These are phyloP conservation scores for Apis laboriosa DNA, from an alignment of 1,140 invertebrate genomes.

Conservation along the genomic window DNA sequence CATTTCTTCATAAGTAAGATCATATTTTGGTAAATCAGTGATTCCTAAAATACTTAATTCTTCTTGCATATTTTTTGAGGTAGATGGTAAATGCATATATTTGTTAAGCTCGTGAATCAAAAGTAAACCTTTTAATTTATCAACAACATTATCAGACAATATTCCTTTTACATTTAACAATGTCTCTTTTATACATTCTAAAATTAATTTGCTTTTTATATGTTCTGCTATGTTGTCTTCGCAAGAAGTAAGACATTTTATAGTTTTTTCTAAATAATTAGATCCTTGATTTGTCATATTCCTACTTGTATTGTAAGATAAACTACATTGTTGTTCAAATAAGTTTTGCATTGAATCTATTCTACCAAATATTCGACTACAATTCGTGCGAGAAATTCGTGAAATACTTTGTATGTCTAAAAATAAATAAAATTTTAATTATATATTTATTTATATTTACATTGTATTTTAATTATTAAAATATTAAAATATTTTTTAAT, in stretches of 20 bases:
- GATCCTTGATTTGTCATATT: constrained; percentile 21
- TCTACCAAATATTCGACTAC: constrained; percentile 44
- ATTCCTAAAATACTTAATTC: constrained; percentile 68
- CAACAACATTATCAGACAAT: constrained; percentile 37
- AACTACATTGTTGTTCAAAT: constrained; percentile 45
- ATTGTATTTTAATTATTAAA: background rate
- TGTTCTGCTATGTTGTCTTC: constrained; percentile 63
- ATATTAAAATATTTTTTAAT: background rate
- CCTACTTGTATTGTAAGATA: constrained; percentile 34
- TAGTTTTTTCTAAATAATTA: constrained; percentile 47
- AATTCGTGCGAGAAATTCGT: constrained; percentile 58
- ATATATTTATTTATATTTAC: background rate
- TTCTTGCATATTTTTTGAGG: constrained; percentile 52
- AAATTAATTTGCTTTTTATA: constrained; percentile 60
- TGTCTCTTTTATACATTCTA: constrained; percentile 59
- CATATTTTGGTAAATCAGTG: constrained; percentile 59
- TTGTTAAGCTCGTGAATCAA: constrained; percentile 63
- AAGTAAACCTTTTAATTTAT: constrained; percentile 64
- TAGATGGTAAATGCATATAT: constrained; percentile 61
- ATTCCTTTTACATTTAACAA: constrained; percentile 32
- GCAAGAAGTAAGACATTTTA: constrained; percentile 53
- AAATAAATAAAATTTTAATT: constrained; percentile 46
- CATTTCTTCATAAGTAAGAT: constrained; percentile 65
- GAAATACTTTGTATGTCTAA: constrained; percentile 68
- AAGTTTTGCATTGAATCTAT: constrained; percentile 55